Evolutionary conservation across 2,888 invertebrate species (phyloP).

Genomic region (Agrotis segetum): DNA sequence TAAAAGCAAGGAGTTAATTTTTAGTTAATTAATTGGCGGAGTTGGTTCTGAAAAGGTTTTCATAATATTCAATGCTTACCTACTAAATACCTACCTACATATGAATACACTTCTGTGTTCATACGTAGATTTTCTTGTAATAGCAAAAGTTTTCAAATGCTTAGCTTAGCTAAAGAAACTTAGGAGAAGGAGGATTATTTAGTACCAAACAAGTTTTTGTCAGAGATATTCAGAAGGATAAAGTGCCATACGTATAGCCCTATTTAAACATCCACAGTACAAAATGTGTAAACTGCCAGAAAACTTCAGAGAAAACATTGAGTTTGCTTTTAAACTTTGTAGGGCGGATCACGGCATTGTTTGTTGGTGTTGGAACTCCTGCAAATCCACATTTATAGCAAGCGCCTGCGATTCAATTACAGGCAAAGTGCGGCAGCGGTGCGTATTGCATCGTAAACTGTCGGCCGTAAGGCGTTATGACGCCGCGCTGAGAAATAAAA

Average conservation of each 20-base stretch:
- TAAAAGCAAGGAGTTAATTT: constrained; percentile 21
- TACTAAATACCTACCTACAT: constrained; percentile 13
- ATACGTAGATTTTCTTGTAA: constrained; percentile 33
- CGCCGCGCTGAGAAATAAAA: constrained; percentile 77
- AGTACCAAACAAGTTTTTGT: constrained; percentile 22
- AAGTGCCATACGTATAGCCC: neutral
- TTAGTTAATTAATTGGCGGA: no score
- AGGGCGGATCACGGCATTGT: constrained; percentile 66
- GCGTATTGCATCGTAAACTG: constrained; percentile 88
- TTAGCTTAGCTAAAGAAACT: constrained; percentile 26
- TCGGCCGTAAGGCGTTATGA: constrained; percentile 85
- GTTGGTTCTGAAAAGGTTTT: constrained; percentile 18
- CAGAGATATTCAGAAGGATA: constrained; percentile 24
- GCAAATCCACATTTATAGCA: constrained; percentile 81
- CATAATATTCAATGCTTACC: constrained; percentile 23
- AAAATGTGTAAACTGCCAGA: constrained; percentile 40
- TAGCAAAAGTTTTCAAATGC: constrained; percentile 33
- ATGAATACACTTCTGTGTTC: constrained; percentile 8
- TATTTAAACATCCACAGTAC: constrained; percentile 19
- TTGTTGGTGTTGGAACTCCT: constrained; percentile 71
- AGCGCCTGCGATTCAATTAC: constrained; percentile 88
- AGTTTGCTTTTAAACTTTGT: constrained; percentile 68
- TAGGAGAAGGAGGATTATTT: constrained; percentile 24
- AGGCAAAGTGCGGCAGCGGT: constrained; percentile 84
- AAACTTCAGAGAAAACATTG: constrained; percentile 50